Base-by-base conservation (phyloP, 2,888 invertebrate genomes). In the Ditula angustiorana region DNA sequence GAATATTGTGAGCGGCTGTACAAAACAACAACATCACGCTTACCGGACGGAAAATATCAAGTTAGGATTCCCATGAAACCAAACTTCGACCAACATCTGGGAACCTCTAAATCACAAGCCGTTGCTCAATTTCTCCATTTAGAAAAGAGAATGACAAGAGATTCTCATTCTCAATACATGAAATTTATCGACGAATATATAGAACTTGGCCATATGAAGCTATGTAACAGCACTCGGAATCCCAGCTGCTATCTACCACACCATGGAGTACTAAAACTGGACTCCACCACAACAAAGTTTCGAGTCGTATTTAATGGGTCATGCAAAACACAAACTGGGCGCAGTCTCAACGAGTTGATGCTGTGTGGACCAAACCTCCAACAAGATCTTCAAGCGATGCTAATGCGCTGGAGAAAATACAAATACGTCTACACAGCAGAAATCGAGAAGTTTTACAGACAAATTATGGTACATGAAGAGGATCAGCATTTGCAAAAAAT, bases 331-430 rank as follows among this genome's bases (percentile, higher is more conserved):
- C 16, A 26, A 1, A 21, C 55, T 3, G 52, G 52, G 0, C 5
- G 44, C 23, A 61, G 61, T n/a, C n/a, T 61, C 1, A 61, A 61
- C 21, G 23, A 53, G 13, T 11, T 61, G 4, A 52, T 44, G 52
- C 23, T 23, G 24, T 21, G 26, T 10, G 61, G 61, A n/a, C 52
- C 61, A 0, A 61, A 61, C 8, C 23, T 73, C 21, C 72, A 71
- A 37, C 50, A 69, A 13, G 69, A 74, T 52, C 21, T 72, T 0
- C 66, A 55, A 10, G 19, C n/a, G 0, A 23, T 72, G 2, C 30
- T 74, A 0, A 10, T 71, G n/a, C 55, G 58, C 11, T 74, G 69
- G 69, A 55, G 74, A 49, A 13, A 37, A 16, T 68, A 61, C 26
- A 35, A 58, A 41, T 69, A 66, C 28, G 71, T 57, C 1, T 67